A percentile compares a stretch with the other conserved stretches of the same genome.
Evolutionary conservation across 2,888 invertebrate genomes (phyloP).

Genomic region (Drosophila paramelanica): DNA sequence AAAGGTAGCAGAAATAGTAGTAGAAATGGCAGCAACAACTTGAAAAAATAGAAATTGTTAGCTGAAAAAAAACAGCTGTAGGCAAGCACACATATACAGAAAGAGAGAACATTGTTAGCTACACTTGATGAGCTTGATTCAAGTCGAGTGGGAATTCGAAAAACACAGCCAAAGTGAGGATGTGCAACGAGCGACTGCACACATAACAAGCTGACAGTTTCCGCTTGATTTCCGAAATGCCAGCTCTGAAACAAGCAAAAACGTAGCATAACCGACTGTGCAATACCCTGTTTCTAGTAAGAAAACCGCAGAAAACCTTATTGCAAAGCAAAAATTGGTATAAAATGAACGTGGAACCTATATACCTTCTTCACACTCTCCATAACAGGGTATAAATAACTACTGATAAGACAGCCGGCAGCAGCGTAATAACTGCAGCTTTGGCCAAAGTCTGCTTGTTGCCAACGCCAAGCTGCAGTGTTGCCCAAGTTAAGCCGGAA

Average conservation of each 20-base stretch:
- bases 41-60: slow-evolving; percentile 20
- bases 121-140: slow-evolving; percentile 57
- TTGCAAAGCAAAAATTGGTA: too few relatives aligned
- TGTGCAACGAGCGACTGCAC: slow-evolving; percentile 44
- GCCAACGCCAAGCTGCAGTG: slow-evolving; percentile 1
- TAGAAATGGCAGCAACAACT: slow-evolving; percentile 15
- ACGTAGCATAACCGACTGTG: neutral
- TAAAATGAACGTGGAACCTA: too few relatives aligned
- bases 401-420: slow-evolving; percentile 44
- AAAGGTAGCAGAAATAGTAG: neutral
- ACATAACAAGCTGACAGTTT: slow-evolving; percentile 53
- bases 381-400: slow-evolving; percentile 1
- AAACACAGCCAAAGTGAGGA: slow-evolving; percentile 27
- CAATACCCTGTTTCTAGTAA: neutral
- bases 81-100: slow-evolving; percentile 43
- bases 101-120: slow-evolving; percentile 11
- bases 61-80: slow-evolving; percentile 47
- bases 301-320: too few relatives aligned
- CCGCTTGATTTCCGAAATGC: slow-evolving; percentile 3
- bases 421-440: slow-evolving; percentile 52
- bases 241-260: neutral
- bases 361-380: neutral
- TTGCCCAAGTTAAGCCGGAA: slow-evolving; percentile 55
- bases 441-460: slow-evolving; percentile 39
- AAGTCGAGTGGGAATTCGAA: slow-evolving; percentile 32